A percentile compares a stretch with the other conserved stretches of the same genome.
Conservation (phyloP, 23 tunicate species). For the Halocynthia roretzi region DNA sequence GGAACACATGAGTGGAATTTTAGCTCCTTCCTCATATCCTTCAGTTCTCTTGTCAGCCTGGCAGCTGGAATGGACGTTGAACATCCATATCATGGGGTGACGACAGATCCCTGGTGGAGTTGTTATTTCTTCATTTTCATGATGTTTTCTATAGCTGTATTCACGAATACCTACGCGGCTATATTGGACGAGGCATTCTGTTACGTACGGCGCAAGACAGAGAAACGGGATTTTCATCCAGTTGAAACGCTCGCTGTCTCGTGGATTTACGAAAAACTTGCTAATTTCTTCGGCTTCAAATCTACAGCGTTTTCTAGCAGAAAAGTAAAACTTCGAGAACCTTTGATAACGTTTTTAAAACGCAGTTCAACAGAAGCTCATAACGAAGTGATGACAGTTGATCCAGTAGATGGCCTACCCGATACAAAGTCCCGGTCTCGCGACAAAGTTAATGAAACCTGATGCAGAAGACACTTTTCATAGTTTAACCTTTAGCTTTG, state of each 20-base stretch:
- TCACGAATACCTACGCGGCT: conserved; percentile 47
- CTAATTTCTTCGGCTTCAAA: conserved; percentile 28
- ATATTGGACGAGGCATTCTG: conserved; percentile 34
- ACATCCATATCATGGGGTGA: conserved; percentile 30
- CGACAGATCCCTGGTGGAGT: conserved; percentile 35
- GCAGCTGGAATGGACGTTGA: conserved; percentile 39
- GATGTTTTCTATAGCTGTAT: conserved; percentile 26
- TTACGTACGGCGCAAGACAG: conserved; percentile 14
- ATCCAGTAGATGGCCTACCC: no score
- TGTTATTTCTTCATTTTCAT: conserved; percentile 32
- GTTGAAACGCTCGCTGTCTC: conserved; percentile 59
- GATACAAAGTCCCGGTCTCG: no score
- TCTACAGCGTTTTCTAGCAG: conserved; percentile 16
- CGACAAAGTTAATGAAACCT: no score
- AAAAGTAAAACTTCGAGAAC: conserved; percentile 1
- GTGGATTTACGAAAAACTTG: conserved; percentile 53
- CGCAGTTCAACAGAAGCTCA: no score
- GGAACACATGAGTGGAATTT: conserved; percentile 11
- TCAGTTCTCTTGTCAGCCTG: conserved; percentile 11
- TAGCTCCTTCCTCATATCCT: conserved; percentile 7
- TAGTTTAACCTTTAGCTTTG: no score
- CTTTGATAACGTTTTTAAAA: no score
- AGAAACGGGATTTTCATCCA: conserved; percentile 24
- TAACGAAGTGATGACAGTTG: no score
- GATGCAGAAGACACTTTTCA: no score